phyloP scores from a whole-genome alignment of 2,888 invertebrate species.

The Augiades crinisus region DNA sequence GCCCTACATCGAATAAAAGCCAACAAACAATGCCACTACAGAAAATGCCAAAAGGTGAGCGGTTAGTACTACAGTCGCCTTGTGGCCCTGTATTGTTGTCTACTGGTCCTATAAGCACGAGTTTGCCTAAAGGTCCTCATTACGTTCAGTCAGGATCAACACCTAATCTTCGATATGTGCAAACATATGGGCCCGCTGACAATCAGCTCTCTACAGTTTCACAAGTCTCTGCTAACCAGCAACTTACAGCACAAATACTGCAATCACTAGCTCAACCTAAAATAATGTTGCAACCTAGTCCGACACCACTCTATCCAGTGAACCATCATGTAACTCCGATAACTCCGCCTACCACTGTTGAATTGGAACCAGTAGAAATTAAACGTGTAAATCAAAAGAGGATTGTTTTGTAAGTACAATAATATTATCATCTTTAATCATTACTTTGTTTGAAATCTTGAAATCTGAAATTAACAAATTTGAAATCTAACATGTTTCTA shows the following conservation, averaged over 20 bases:
- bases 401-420: conserved; percentile 67
- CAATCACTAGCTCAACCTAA: conserved; percentile 79
- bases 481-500: not conserved
- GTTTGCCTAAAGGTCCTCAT: conserved; percentile 69
- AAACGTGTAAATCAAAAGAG: conserved; percentile 64
- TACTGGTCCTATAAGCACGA: conserved; percentile 62
- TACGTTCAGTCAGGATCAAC: conserved; percentile 74
- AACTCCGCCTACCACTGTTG: conserved; percentile 42
- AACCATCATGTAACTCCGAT: conserved; percentile 40
- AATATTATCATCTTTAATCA: not conserved
- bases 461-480: not conserved
- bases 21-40: conserved; percentile 52
- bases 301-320: conserved; percentile 39
- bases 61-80: conserved; percentile 68
- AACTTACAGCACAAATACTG: conserved; percentile 83
- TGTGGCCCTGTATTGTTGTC: conserved; percentile 72
- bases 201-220: conserved; percentile 63
- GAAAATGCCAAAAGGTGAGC: conserved; percentile 66
- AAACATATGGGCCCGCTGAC: conserved; percentile 62
- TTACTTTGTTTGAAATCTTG: not conserved
- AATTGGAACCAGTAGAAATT: conserved; percentile 48
- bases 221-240: conserved; percentile 82
- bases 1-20: conserved; percentile 59
- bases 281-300: conserved; percentile 56
- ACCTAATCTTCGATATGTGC: conserved; percentile 69